Evolutionary conservation across 2,888 invertebrate species (phyloP).

Genomic region (Drymonia ruficornis): DNA sequence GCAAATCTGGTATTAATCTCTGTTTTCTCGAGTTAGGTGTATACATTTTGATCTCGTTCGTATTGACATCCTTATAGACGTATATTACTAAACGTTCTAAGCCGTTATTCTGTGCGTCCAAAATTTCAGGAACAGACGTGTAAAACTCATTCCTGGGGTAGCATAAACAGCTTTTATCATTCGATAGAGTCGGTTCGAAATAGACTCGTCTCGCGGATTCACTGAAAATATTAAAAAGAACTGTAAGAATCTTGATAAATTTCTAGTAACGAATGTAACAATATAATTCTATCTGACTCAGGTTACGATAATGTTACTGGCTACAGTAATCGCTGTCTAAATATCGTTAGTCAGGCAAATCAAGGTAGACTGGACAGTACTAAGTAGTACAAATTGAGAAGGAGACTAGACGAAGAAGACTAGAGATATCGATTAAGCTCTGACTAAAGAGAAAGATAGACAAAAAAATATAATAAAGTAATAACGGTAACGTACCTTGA

Average conservation of each 20-base stretch:
- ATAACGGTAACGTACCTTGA: conserved; percentile 18
- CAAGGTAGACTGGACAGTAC: too few species aligned
- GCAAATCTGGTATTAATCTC: conserved; percentile 54
- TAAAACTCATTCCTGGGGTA: conserved; percentile 20
- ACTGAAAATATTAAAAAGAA: conserved; percentile 17
- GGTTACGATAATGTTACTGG: not conserved
- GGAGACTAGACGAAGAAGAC: too few species aligned
- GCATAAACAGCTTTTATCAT: conserved; percentile 44
- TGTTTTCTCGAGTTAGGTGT: conserved; percentile 58
- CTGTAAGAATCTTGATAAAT: too few species aligned
- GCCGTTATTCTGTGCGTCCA: conserved; percentile 29
- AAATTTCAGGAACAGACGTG: conserved; percentile 32
- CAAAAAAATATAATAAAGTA: too few species aligned
- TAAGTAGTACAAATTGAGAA: too few species aligned
- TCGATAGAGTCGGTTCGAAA: not conserved
- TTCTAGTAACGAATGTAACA: too few species aligned
- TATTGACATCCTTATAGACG: conserved; percentile 46
- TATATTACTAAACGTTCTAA: conserved; percentile 59
- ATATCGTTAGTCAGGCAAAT: too few species aligned
- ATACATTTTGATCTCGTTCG: conserved; percentile 45
- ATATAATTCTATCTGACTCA: too few species aligned
- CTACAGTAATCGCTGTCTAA: too few species aligned
- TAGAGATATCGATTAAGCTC: too few species aligned
- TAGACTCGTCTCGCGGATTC: not conserved
- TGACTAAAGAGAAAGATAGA: too few species aligned